phyloP scores from a whole-genome alignment of 1,140 invertebrate genomes.

The Eciton burchellii region DNA sequence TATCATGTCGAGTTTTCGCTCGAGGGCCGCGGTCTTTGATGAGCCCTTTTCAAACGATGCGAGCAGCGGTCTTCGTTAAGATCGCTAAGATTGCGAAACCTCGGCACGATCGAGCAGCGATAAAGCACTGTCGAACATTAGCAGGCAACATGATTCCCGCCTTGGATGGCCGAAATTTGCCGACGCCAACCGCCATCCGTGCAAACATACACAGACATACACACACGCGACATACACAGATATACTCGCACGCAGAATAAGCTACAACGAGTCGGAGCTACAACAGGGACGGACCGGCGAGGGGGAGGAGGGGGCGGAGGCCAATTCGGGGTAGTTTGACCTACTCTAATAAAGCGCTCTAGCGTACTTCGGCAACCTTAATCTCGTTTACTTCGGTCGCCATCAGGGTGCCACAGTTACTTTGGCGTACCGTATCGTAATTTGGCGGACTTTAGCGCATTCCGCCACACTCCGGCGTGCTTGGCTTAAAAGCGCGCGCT shows the following conservation, averaged over 20 bases:
- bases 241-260: slow-evolving; percentile 3
- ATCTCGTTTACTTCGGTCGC: slow-evolving; percentile 55
- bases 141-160: not conserved
- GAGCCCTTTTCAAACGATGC: not conserved
- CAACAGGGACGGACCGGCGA: too few species aligned
- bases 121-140: not conserved
- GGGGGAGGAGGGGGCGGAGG: not conserved
- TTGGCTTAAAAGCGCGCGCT: slow-evolving; percentile 46
- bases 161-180: not conserved
- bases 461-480: slow-evolving; percentile 26
- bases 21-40: not conserved
- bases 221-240: not conserved
- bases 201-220: not conserved
- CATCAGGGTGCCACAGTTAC: slow-evolving; percentile 32
- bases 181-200: too few species aligned
- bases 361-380: slow-evolving; percentile 57
- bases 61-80: not conserved
- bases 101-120: not conserved
- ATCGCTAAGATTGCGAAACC: not conserved
- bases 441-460: slow-evolving; percentile 54
- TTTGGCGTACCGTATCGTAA: slow-evolving; percentile 45
- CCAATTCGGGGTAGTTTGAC: slow-evolving; percentile 53
- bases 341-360: slow-evolving; percentile 57
- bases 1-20: slow-evolving; percentile 19
- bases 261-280: slow-evolving; percentile 2